A percentile compares a stretch with the other conserved stretches of the same genome.
phyloP scores from a whole-genome alignment of 1,140 invertebrate species.

The Harpegnathos saltator region DNA sequence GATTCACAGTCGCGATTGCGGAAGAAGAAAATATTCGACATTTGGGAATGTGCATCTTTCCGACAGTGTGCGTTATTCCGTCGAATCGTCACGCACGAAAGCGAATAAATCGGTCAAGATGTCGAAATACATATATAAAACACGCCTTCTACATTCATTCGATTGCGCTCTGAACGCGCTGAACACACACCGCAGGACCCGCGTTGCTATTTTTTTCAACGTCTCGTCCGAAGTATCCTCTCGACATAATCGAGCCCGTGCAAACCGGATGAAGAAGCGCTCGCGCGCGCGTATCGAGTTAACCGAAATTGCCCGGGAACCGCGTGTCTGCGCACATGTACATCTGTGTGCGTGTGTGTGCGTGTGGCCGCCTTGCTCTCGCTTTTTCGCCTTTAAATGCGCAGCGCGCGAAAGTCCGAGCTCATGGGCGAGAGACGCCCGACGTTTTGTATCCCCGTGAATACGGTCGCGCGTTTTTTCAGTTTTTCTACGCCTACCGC shows the following conservation, averaged over 20 bases:
- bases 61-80: too few species aligned
- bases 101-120: neutral
- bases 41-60: too few species aligned
- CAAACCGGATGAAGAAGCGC: too few species aligned
- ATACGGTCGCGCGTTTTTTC: conserved; percentile 4
- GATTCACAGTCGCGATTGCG: too few species aligned
- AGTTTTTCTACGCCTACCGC: neutral
- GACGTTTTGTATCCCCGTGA: neutral
- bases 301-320: neutral
- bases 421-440: neutral
- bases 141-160: neutral
- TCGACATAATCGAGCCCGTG: neutral
- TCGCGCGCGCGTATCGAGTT: too few species aligned
- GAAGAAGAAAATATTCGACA: too few species aligned
- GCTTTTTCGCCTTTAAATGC: neutral
- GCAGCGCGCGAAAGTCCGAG: neutral
- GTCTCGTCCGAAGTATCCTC: neutral
- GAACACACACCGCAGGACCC: neutral
- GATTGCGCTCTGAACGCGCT: neutral
- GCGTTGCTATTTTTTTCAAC: neutral
- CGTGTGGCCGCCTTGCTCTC: neutral
- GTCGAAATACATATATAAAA: conserved; percentile 4
- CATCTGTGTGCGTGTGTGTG: too few species aligned
- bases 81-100: neutral
- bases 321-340: too few species aligned